Evolutionary conservation across 2,888 invertebrate species (phyloP), one percentile per base, ranked within the genome.

Genomic region (Caradrina kadenii): DNA sequence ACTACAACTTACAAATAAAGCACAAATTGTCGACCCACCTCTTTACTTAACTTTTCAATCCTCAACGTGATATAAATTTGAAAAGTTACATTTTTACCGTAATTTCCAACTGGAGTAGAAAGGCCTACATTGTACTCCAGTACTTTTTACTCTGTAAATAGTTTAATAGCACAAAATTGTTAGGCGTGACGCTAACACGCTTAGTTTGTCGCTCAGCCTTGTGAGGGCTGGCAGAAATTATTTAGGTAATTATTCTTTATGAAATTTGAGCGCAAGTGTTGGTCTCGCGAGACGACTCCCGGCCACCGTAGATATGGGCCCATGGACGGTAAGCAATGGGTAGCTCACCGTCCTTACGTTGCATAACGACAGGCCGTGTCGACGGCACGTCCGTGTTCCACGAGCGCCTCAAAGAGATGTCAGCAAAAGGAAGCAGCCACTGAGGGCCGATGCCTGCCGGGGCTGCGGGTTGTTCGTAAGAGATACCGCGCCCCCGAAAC

Each of bases 161-260:
- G 73, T 83, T 81, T 74, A 81, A 81, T 79, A 62, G 45, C 58
- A 56, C 19, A 59, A 79, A 83, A 83, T 82, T 81, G 69, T 61
- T 50, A 60, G 68, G 74, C 67, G 67, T 66, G 49, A 58, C 70
- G 35, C 4, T 45, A 64, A 63, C 84, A 73, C 69, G 69, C 62
- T 68, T 62, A 63, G 49, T 59, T 64, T 55, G 58, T 58, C 72
- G 60, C 63, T 15, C 55, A 39, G 42, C 17, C 17, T 62, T 59
- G 58, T 59, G 17, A 77, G 77, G 80, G 80, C 22, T 78, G 70
- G 26, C 70, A 63, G 7, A 48, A 39, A 53, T 56, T 15, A 1
- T 70, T 50, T n/a, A 19, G 42, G 13, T 19, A 74, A 42, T 74
- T 42, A 54, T 65, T 31, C 6, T 31, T 69, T 48, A 48, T 19